These are phyloP conservation scores for Hycleus phaleratus DNA, from an alignment of 1,140 invertebrate species.

Conservation along the genomic window DNA sequence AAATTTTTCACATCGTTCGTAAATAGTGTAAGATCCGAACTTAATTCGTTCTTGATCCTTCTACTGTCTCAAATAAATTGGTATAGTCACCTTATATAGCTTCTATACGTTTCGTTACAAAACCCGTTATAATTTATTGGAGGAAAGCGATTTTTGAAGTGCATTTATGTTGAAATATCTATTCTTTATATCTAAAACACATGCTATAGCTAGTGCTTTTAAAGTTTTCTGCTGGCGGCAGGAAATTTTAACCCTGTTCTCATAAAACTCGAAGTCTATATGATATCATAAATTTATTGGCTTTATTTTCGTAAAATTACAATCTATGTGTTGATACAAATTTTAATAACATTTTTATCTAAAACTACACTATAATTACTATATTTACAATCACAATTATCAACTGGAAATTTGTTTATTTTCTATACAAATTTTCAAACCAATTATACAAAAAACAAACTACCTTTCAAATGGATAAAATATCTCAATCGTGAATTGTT, in stretches of 20 bases:
- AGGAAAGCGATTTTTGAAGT: constrained; percentile 14
- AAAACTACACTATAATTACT: too few relatives aligned
- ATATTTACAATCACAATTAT: too few relatives aligned
- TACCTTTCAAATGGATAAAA: too few relatives aligned
- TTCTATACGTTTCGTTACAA: constrained; percentile 3
- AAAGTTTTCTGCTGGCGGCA: constrained; percentile 15
- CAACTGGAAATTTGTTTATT: too few relatives aligned
- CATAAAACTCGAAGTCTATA: constrained; percentile 11
- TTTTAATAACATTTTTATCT: constrained; percentile 3
- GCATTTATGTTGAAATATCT: constrained; percentile 16
- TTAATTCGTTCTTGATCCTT: constrained; percentile 3
- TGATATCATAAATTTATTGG: constrained; percentile 13
- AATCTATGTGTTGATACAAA: constrained; percentile 5
- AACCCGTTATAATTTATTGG: constrained; percentile 6
- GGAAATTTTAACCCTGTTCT: constrained; percentile 15
- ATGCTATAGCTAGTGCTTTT: constrained; percentile 14
- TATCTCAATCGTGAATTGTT: too few relatives aligned
- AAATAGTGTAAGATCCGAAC: constrained; percentile 7
- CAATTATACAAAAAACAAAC: too few relatives aligned
- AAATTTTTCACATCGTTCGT: not conserved
- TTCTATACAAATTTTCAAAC: too few relatives aligned
- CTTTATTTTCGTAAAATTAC: constrained; percentile 1
- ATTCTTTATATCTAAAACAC: constrained; percentile 16
- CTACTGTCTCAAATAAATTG: constrained; percentile 7
- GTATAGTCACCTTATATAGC: not conserved